Percentiles rank a stretch among this genome's conserved stretches.
These are phyloP conservation scores for Cryptophagus acutangulus DNA, from an alignment of 2,888 invertebrate genomes.

Conservation along the genomic window DNA sequence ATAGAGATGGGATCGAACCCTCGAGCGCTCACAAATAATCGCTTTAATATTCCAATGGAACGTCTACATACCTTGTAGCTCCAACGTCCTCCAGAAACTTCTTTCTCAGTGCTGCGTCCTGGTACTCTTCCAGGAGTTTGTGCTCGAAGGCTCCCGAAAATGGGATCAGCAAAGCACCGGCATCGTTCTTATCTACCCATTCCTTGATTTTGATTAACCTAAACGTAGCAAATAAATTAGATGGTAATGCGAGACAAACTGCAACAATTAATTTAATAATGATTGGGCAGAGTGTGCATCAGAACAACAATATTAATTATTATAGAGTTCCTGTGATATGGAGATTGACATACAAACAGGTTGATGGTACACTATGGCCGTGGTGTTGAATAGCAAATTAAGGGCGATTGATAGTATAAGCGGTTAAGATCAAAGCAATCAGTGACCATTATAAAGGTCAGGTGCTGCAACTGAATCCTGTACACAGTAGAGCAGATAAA, in stretches of 20 bases:
- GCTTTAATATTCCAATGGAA: too few species aligned
- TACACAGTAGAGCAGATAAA: slow-evolving; percentile 27
- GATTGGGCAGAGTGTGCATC: too few species aligned
- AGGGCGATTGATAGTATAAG: slow-evolving; percentile 38
- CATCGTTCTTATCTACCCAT: slow-evolving; percentile 97
- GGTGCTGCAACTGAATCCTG: slow-evolving; percentile 13
- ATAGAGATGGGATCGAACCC: background rate
- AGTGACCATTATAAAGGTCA: slow-evolving; percentile 36
- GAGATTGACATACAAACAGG: slow-evolving; percentile 23
- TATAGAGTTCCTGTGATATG: too few species aligned
- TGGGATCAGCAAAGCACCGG: slow-evolving; percentile 89
- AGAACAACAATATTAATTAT: too few species aligned
- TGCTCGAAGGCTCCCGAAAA: slow-evolving; percentile 92
- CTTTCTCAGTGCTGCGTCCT: slow-evolving; percentile 64
- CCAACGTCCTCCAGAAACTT: slow-evolving; percentile 79
- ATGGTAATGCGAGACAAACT: too few species aligned
- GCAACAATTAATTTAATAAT: too few species aligned
- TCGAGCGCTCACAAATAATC: too few species aligned
- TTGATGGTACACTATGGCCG: too few species aligned
- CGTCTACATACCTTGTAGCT: slow-evolving; percentile 65
- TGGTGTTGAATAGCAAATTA: slow-evolving; percentile 39
- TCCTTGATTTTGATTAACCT: slow-evolving; percentile 96
- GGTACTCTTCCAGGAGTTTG: slow-evolving; percentile 84
- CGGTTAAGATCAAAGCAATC: slow-evolving; percentile 43
- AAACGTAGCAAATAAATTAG: too few species aligned